These are phyloP conservation scores for Dusona sp. DNA, from an alignment of 2,888 invertebrate species.

Conservation along the genomic window DNA sequence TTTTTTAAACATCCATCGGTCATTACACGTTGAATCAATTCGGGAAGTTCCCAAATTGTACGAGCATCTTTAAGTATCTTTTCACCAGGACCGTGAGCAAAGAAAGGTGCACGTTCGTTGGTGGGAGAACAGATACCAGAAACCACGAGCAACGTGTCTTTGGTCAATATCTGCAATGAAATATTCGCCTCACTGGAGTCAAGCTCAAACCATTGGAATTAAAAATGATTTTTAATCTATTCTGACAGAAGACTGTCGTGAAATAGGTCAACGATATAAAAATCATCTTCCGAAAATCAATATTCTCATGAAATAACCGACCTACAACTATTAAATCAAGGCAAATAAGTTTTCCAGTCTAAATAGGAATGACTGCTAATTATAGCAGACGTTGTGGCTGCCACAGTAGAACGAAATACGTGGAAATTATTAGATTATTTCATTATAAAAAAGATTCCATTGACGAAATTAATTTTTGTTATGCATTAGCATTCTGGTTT, in stretches of 20 bases:
- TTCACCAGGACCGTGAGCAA: conserved; percentile 75
- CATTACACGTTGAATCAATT: conserved; percentile 64
- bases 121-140: conserved; percentile 69
- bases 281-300: background rate
- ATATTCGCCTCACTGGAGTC: background rate
- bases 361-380: background rate
- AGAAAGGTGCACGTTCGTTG: conserved; percentile 68
- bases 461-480: background rate
- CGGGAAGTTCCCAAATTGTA: conserved; percentile 72
- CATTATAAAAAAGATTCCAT: background rate
- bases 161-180: conserved; percentile 66
- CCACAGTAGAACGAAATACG: background rate
- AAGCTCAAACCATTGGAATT: background rate
- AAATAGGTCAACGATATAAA: background rate
- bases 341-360: background rate
- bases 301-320: background rate
- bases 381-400: background rate
- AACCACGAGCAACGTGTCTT: conserved; percentile 74
- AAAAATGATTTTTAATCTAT: background rate
- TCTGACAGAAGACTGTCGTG: background rate
- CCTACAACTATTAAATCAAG: background rate
- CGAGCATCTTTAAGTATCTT: conserved; percentile 64
- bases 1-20: conserved; percentile 59
- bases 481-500: background rate
- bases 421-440: background rate